Conservation (phyloP, 1,140 invertebrate species). For the Lordiphosa stackelbergi region DNA sequence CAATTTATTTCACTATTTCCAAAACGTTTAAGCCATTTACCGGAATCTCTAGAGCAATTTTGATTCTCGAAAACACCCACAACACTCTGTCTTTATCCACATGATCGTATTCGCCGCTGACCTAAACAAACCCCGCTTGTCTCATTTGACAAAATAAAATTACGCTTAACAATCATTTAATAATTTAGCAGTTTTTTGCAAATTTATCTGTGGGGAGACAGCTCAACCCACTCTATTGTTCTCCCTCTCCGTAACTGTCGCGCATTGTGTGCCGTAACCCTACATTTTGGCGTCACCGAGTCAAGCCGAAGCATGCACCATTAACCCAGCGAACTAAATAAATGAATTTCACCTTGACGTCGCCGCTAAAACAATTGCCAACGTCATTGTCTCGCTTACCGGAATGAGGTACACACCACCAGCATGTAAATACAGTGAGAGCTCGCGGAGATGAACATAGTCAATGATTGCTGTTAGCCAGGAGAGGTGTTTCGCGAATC, state of each 20-base stretch:
- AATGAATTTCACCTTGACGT: constrained; percentile 72
- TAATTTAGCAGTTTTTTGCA: constrained; percentile 67
- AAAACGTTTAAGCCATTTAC: no score
- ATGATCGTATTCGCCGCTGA: constrained; percentile 5
- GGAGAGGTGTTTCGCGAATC: constrained; percentile 25
- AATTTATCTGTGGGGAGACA: constrained; percentile 45
- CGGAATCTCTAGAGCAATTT: no score
- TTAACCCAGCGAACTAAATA: constrained; percentile 64
- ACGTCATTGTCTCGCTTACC: constrained; percentile 64
- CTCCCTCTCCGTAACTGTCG: constrained; percentile 9
- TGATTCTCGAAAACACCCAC: constrained; percentile 22
- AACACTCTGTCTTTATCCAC: constrained; percentile 1
- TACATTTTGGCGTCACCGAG: constrained; percentile 9
- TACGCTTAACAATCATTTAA: constrained; percentile 66
- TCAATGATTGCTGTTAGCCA: constrained; percentile 2
- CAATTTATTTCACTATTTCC: no score
- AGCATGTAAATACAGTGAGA: not conserved
- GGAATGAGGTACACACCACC: constrained; percentile 21
- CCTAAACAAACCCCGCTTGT: constrained; percentile 21
- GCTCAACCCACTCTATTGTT: constrained; percentile 30
- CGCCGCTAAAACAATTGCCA: constrained; percentile 50
- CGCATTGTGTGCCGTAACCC: constrained; percentile 27
- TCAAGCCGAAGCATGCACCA: constrained; percentile 32
- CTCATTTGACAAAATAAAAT: constrained; percentile 46
- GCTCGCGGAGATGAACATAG: constrained; percentile 12